Percentiles rank a stretch among this genome's conserved stretches.
phyloP scores from a whole-genome alignment of 2,888 invertebrate species.

The Lacanobia oleracea region DNA sequence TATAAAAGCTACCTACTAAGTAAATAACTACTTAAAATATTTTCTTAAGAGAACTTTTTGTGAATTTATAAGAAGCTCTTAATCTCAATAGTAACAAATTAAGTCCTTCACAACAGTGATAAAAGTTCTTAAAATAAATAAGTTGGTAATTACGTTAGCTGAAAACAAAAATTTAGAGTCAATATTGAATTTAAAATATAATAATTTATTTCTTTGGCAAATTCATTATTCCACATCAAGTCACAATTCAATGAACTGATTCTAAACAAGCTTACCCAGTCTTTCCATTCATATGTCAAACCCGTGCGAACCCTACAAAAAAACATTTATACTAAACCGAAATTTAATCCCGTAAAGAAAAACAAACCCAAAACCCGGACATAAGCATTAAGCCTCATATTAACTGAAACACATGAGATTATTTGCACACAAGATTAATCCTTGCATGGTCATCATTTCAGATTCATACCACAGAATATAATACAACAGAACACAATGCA shows the following conservation, averaged over 20 bases:
- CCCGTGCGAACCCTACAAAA: not conserved
- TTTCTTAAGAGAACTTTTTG: not conserved
- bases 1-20: not conserved
- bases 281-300: too few species aligned
- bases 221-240: too few species aligned
- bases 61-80: not conserved
- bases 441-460: conserved; percentile 34
- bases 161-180: not conserved
- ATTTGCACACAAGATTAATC: conserved; percentile 38
- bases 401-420: conserved; percentile 39
- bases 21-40: not conserved
- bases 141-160: not conserved
- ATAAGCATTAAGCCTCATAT: conserved; percentile 23
- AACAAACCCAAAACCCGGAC: not conserved
- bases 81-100: not conserved
- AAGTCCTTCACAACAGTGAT: not conserved
- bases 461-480: conserved; percentile 10
- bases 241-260: too few species aligned
- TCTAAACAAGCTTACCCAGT: too few species aligned
- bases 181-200: too few species aligned
- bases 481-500: too few species aligned
- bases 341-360: conserved; percentile 5
- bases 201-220: too few species aligned
- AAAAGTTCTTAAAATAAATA: not conserved
- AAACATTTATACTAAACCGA: not conserved